phyloP scores from a whole-genome alignment of 2,797 vertebrate species.

The Chiloscyllium punctatum region DNA sequence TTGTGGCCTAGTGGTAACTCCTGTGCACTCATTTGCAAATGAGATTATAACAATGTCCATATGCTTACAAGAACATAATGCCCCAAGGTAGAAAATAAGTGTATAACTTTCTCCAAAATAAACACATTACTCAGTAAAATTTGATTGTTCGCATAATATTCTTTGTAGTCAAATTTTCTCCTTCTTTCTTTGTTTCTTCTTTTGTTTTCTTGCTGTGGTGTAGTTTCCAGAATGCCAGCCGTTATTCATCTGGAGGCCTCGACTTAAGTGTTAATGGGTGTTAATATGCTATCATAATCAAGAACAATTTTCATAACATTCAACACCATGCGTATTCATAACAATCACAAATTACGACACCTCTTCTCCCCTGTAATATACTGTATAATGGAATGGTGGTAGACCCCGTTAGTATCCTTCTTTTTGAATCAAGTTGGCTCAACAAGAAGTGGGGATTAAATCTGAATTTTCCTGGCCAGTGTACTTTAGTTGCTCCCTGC shows the following conservation, averaged over 20 bases:
- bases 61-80: not conserved
- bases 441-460: not conserved
- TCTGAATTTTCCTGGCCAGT: not conserved
- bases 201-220: not conserved
- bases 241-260: not conserved
- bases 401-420: not conserved
- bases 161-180: not conserved
- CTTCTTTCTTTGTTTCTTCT: not conserved
- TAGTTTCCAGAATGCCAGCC: not conserved
- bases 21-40: not conserved
- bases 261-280: not conserved
- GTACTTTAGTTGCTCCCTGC: not conserved
- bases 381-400: not conserved
- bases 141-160: not conserved
- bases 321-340: not conserved
- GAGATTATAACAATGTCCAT: not conserved
- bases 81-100: not conserved
- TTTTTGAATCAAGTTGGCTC: not conserved
- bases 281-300: not conserved
- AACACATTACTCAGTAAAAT: not conserved
- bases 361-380: not conserved
- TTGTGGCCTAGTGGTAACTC: not conserved
- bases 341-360: not conserved
- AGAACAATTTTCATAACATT: not conserved
- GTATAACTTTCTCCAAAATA: not conserved